Conservation (phyloP, 2,113 vertebrate genomes). For the Mus spicilegus region DNA sequence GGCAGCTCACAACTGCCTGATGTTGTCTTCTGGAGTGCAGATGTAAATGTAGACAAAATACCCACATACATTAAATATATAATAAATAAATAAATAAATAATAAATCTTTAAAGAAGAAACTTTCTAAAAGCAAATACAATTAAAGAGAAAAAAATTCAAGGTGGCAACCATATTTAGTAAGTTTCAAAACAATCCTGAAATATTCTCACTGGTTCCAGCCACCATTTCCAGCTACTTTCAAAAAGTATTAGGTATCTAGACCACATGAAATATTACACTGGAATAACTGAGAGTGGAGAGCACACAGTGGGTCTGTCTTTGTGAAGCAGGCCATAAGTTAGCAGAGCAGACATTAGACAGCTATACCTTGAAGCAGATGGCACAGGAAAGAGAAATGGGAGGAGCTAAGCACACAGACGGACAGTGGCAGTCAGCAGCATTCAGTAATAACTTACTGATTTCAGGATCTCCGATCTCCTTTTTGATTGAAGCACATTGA, state of each 20-base stretch:
- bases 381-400: not conserved
- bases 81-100: not conserved
- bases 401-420: conserved; percentile 23
- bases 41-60: too few relatives aligned
- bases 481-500: conserved; percentile 99
- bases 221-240: not conserved
- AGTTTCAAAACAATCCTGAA: conserved; percentile 42
- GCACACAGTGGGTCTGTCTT: not conserved
- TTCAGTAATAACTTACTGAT: conserved; percentile 90
- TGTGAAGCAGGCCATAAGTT: not conserved
- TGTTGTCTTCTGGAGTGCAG: too few relatives aligned
- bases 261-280: not conserved
- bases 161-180: not conserved
- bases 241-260: not conserved
- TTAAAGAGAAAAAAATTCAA: not conserved
- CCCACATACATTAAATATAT: too few relatives aligned
- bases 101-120: not conserved
- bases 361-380: not conserved
- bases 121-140: not conserved
- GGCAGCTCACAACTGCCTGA: too few relatives aligned
- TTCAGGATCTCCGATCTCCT: conserved; percentile 98
- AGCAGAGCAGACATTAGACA: not conserved
- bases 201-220: not conserved
- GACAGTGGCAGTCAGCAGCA: not conserved
- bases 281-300: not conserved